Base-by-base conservation (phyloP, 2,888 invertebrate genomes). In the Mycalesis mineus region DNA sequence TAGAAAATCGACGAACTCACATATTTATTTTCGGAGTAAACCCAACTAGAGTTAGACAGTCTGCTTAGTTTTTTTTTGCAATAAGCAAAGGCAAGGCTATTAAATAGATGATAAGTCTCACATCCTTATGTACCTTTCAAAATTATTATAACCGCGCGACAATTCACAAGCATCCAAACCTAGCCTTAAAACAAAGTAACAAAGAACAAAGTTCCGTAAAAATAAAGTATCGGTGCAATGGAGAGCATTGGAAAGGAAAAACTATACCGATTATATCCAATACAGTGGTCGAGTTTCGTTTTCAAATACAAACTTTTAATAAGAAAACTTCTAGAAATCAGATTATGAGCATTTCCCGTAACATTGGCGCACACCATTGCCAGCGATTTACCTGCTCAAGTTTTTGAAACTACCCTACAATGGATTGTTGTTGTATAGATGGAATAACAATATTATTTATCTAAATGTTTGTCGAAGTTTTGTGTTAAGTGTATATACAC, bases 261-360 rank as follows among this genome's bases (percentile, higher is more conserved):
- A 77, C 73, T 63, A 68, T 70, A 68, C 70, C 71, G 64, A 78
- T 72, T 78, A 72, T 78, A 73, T 76, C 73, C 65, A 66, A 64
- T 62, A 65, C 60, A 44, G 64, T 63, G 59, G 58, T 65, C 68
- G 66, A 62, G 68, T 67, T 64, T 69, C 68, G 68, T 72, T 75
- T 74, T 76, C 71, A 70, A 77, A 75, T 63, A 61, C 75, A 73
- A 85, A 87, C 78, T 85, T 83, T 69, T 83, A 87, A 87, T 77
- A 81, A 84, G 84, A 79, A 84, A 88, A 88, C 55, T 85, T 83
- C 62, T 62, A 66, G 72, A 72, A 76, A 77, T 77, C 74, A 71
- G 61, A 72, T 78, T 77, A 78, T 76, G 68, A 74, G 72, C 71
- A 65, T 73, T 73, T 69, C 64, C 68, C 42, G 50, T 60, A 44